These are phyloP conservation scores for Chelonia mydas DNA, from an alignment of 2,797 vertebrate species.

Conservation along the genomic window DNA sequence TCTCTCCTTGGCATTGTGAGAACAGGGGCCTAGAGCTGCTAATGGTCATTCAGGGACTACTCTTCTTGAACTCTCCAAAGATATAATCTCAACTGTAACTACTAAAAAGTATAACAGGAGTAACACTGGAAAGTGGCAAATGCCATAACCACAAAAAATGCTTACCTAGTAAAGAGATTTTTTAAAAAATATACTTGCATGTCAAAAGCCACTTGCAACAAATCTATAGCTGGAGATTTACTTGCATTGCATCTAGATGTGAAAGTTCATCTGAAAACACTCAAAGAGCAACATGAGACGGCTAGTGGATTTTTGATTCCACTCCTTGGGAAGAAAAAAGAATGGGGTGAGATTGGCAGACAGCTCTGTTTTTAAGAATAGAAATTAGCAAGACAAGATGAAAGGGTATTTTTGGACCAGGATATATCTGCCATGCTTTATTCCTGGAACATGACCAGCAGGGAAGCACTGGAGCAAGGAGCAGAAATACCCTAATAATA, in stretches of 20 bases:
- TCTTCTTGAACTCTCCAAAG: constrained; percentile 26
- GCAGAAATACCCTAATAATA: neutral
- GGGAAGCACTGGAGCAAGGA: neutral
- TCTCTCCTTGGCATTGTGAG: neutral
- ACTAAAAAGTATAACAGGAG: neutral
- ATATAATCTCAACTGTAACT: neutral
- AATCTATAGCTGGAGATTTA: constrained; percentile 27
- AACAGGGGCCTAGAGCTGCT: neutral
- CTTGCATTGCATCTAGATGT: constrained; percentile 30
- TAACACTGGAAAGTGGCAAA: neutral
- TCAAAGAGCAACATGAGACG: constrained; percentile 29
- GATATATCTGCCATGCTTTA: neutral
- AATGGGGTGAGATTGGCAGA: neutral
- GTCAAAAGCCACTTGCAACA: constrained; percentile 44
- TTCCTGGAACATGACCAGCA: neutral
- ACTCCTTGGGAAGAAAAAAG: neutral
- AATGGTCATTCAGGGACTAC: constrained; percentile 7
- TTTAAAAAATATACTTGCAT: neutral
- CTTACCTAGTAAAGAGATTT: neutral
- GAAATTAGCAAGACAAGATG: constrained; percentile 5
- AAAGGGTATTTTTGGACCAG: neutral
- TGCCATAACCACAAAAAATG: neutral
- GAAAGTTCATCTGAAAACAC: constrained; percentile 8
- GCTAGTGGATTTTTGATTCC: neutral
- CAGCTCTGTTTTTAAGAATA: neutral